These are phyloP conservation scores for Flexamia atlantica DNA, from an alignment of 2,888 invertebrate species.

Conservation along the genomic window DNA sequence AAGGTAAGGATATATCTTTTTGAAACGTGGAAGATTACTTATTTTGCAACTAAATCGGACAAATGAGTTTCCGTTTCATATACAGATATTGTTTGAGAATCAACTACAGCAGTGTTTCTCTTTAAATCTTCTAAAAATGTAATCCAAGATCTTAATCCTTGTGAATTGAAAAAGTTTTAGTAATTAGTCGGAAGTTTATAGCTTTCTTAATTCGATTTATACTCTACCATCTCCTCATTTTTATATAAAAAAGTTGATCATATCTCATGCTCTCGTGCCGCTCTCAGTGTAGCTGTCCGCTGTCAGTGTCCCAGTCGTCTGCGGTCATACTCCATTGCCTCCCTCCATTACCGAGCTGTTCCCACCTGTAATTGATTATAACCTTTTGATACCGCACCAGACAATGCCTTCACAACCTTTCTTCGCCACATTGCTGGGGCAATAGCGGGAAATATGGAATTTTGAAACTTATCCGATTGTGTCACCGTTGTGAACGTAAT, in stretches of 20 bases:
- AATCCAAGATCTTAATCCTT: no score
- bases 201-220: no score
- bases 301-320: conserved; percentile 7
- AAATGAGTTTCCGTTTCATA: no score
- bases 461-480: background rate
- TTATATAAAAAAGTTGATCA: background rate
- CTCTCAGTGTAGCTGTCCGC: background rate
- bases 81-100: no score
- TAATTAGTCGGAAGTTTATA: no score
- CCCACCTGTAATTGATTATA: conserved; percentile 45
- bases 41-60: no score
- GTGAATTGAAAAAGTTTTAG: no score
- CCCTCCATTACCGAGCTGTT: background rate
- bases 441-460: background rate
- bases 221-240: no score
- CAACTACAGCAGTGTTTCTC: no score
- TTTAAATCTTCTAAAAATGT: no score
- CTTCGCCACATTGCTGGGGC: background rate
- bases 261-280: background rate
- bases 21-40: no score
- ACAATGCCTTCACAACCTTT: conserved; percentile 19
- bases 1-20: no score
- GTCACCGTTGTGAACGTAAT: background rate
- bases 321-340: conserved; percentile 21
- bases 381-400: conserved; percentile 27